phyloP scores from a whole-genome alignment of 2,797 vertebrate genomes.

The Siniperca undulata region DNA sequence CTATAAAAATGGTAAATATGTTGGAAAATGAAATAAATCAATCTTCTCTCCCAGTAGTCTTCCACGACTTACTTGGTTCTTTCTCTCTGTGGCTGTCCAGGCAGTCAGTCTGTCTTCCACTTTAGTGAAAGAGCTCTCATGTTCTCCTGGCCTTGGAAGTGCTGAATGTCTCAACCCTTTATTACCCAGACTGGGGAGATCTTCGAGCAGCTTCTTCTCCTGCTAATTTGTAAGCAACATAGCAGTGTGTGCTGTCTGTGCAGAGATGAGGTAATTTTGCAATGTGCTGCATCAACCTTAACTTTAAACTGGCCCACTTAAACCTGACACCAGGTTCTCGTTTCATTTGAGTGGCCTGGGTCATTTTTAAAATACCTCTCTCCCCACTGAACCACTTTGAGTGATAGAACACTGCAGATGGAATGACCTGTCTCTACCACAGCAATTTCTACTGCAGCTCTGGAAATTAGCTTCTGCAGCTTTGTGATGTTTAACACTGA shows the following conservation, averaged over 20 bases:
- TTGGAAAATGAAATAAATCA: constrained; percentile 56
- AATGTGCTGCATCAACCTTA: constrained; percentile 64
- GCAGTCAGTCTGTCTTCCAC: constrained; percentile 46
- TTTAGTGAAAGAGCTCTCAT: constrained; percentile 35
- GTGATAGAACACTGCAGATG: constrained; percentile 19
- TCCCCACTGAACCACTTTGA: constrained; percentile 13
- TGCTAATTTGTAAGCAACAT: constrained; percentile 55
- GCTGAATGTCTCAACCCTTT: constrained; percentile 60
- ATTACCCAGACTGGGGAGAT: constrained; percentile 41
- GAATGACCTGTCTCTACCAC: constrained; percentile 32
- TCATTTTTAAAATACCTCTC: constrained; percentile 37
- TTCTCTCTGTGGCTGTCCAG: constrained; percentile 16
- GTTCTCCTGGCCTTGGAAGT: constrained; percentile 47
- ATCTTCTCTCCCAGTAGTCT: constrained; percentile 54
- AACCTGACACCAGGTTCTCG: constrained; percentile 44
- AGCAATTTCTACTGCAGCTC: constrained; percentile 22
- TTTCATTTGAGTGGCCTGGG: constrained; percentile 45
- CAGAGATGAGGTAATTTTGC: constrained; percentile 61
- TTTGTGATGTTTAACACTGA: constrained; percentile 5
- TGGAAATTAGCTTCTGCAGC: constrained; percentile 26
- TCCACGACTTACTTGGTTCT: constrained; percentile 49
- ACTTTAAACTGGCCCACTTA: constrained; percentile 67
- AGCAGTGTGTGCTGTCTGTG: constrained; percentile 34
- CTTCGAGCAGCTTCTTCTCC: constrained; percentile 24
- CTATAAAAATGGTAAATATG: no score